Conservation (phyloP, 2,888 invertebrate species). For the Plebejus argus region DNA sequence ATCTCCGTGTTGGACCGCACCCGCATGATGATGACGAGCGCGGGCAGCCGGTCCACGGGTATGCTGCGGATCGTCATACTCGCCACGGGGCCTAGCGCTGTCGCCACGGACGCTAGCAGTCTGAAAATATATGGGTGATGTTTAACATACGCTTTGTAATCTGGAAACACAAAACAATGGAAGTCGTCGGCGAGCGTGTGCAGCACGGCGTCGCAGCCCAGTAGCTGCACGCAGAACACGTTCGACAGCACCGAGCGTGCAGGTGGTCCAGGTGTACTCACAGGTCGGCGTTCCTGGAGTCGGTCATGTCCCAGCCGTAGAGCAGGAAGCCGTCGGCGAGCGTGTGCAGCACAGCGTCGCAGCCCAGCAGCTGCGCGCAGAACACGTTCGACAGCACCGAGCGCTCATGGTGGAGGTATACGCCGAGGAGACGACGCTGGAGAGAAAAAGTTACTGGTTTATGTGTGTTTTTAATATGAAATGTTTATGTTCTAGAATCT, state of each 20-base stretch:
- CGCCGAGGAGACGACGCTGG: slow-evolving; percentile 94
- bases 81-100: slow-evolving; percentile 90
- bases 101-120: slow-evolving; percentile 87
- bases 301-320: slow-evolving; percentile 98
- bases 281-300: slow-evolving; percentile 91
- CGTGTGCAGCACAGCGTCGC: slow-evolving; percentile 94
- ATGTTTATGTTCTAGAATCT: too few species aligned
- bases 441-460: too few species aligned
- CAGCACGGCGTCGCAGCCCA: slow-evolving; percentile 95
- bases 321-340: slow-evolving; percentile 94
- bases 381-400: slow-evolving; percentile 98
- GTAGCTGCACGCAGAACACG: slow-evolving; percentile 91
- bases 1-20: slow-evolving; percentile 94
- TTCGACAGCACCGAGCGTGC: slow-evolving; percentile 93
- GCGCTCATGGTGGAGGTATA: slow-evolving; percentile 98
- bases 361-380: slow-evolving; percentile 96
- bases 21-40: slow-evolving; percentile 93
- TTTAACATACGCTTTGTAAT: neutral
- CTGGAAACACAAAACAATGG: slow-evolving; percentile 46
- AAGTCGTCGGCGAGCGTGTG: slow-evolving; percentile 94
- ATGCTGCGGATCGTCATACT: slow-evolving; percentile 92
- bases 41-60: slow-evolving; percentile 92
- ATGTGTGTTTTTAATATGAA: too few species aligned
- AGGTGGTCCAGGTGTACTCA: slow-evolving; percentile 55
- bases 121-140: slow-evolving; percentile 60